Percentiles rank a stretch among this genome's conserved stretches.
phyloP scores from a whole-genome alignment of 2,113 vertebrate species.

The Cairina moschata region DNA sequence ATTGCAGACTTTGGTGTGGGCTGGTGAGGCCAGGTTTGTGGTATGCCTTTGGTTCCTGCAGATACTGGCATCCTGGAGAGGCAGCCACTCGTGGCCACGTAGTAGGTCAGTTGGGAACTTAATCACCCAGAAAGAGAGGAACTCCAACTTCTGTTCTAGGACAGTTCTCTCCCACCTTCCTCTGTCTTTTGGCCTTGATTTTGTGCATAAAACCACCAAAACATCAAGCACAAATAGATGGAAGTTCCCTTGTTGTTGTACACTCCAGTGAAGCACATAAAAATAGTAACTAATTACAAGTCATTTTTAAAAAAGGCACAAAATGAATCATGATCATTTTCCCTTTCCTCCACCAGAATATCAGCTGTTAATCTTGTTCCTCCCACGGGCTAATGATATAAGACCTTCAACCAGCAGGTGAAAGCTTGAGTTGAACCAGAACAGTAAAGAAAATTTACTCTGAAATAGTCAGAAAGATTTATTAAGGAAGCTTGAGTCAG shows the following conservation, averaged over 20 bases:
- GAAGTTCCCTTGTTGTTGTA: neutral
- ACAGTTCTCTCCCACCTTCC: neutral
- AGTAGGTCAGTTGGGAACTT: neutral
- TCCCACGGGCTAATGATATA: neutral
- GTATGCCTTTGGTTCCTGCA: neutral
- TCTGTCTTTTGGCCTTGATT: neutral
- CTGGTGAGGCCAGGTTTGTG: neutral
- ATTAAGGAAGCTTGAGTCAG: neutral
- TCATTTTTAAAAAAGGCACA: neutral
- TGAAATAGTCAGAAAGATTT: neutral
- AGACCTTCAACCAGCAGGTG: neutral
- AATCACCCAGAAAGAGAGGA: neutral
- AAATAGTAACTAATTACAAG: slow-evolving; percentile 24
- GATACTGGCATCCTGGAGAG: neutral
- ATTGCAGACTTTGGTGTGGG: too few relatives aligned
- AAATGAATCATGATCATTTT: neutral
- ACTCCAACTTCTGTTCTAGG: neutral
- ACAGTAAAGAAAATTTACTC: neutral
- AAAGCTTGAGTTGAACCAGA: neutral
- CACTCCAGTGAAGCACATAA: neutral
- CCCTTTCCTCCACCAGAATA: neutral
- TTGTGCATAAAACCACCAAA: neutral
- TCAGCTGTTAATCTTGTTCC: slow-evolving; percentile 17
- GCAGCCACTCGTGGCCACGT: accelerated
- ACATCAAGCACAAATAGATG: neutral